Evolutionary conservation across 2,888 invertebrate species (phyloP), one percentile per base, ranked within the genome.

Genomic region (Heteromyza rotundicornis): DNA sequence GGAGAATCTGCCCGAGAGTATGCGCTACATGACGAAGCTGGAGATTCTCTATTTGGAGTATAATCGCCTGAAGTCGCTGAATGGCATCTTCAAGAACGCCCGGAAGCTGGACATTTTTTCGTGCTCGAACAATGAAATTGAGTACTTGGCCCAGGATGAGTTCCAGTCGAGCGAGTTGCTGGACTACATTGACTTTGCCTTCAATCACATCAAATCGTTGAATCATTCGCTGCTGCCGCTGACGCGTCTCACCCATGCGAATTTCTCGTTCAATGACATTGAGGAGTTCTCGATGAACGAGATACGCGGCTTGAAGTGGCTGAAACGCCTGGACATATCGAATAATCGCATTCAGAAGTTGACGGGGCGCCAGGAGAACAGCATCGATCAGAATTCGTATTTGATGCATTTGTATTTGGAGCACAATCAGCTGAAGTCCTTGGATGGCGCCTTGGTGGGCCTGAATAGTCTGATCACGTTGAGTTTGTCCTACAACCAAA

Each of bases 251-350:
- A 86, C 87, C 66, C 87, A 86, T 67, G 85, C 92, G 49, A 93
- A 93, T 82, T 84, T 94, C 64, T 91, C 92, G 0, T 89, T 89
- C 77, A 94, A 94, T 78, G 85, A 86, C 40, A 85, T 94, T 60
- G 85, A 86, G 1, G 91, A 92, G 74, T 94, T 94, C 83, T 92
- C 92, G 0, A 86, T 94, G 74, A 89, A 90, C 78, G 92, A 94
- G 80, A 88, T 94, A 51, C 89, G 89, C 61, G 92, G 92, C 0
- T 81, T 94, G 62, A 87, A 88, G 67, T 86, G 87, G 66, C 82
- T 94, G n/a, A 87, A 87, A 53, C 86, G 88, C 16, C 86, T 94
- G 59, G 93, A 93, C 82, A 84, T 94, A 22, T 92, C 92, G 2
- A 86, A 89, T 77, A 94, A 94, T 79, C 87, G 86, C 78, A 92